These are phyloP conservation scores for Tokudaia tokunoshimensis DNA, from an alignment of 2,797 vertebrate genomes.

Conservation along the genomic window DNA sequence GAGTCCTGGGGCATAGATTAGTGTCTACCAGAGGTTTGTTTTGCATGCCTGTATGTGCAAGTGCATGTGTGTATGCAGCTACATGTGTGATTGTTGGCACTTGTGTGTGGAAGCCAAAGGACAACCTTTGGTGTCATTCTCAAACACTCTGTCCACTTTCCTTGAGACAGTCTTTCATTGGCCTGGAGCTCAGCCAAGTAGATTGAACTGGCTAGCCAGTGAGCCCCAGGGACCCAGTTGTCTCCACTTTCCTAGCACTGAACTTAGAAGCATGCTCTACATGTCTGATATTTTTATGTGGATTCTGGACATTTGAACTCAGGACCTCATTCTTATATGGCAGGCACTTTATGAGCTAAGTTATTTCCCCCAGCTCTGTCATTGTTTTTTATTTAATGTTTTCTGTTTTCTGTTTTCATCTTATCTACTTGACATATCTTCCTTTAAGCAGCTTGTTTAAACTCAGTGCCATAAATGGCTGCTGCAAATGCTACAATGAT, in stretches of 20 bases:
- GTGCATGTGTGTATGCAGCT: background rate
- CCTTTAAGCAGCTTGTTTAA: constrained; percentile 26
- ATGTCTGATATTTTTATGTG: background rate
- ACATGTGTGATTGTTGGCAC: background rate
- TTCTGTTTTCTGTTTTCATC: constrained; percentile 58
- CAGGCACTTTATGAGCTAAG: background rate
- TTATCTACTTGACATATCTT: background rate
- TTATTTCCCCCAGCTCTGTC: background rate
- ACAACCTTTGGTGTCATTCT: background rate
- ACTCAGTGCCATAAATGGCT: background rate
- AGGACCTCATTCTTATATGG: background rate
- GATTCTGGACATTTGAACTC: background rate
- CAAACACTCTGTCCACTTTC: background rate
- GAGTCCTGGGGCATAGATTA: constrained; percentile 29
- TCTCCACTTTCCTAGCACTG: background rate
- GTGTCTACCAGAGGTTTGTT: background rate
- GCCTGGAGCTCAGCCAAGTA: background rate
- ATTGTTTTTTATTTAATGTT: constrained; percentile 11
- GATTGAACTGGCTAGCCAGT: background rate
- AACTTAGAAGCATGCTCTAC: background rate
- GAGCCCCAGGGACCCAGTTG: background rate
- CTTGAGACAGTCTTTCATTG: background rate
- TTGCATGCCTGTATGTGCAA: background rate
- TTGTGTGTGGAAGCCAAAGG: background rate
- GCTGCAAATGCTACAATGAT: background rate